Evolutionary conservation across 2,888 invertebrate genomes (phyloP), one percentile per base, ranked within the genome.

Genomic region (Crocallis elinguaria): DNA sequence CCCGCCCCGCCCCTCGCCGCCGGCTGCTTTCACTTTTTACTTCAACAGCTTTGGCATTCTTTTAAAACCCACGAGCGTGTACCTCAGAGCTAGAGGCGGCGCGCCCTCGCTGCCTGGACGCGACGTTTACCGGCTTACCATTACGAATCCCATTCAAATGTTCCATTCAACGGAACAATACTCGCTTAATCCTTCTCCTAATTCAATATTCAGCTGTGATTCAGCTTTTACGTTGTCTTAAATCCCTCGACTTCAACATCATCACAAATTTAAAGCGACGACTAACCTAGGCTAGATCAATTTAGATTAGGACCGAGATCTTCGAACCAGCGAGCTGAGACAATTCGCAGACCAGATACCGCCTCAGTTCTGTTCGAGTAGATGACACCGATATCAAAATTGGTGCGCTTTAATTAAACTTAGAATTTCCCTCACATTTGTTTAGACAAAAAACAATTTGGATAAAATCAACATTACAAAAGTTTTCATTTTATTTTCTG

Each of bases 1-100:
- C 21, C 35, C 30, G 19, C 37, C 8, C 7, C 14, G 19, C 16
- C 1, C 16, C 1, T 9, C 9, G 23, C 37, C 32, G 46, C 4
- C 12, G 14, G 33, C 11, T 9, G 41, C 37, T 37, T 49, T 42
- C 36, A 36, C 46, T 46, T 46, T 19, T 46, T 29, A 29, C 21
- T 23, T 35, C 14, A 12, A 44, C 33, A 23, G 25, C 21, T 33
- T 16, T 16, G 23, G 35, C 33, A 32, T n/a, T 33, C 13, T 42
- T 3, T 17, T 19, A 36, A 11, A 11, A 5, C 5, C 2, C 12
- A 19, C 11, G 11, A 27, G 27, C 27, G 9, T n/a, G 27, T 27
- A n/a, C 11, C 11, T 0, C 1, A 9, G 9, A 14, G 14, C 14
- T n/a, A 12, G 29, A 27, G 9, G 2, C 9, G 9, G 8, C 32